Percentiles rank a stretch among this genome's conserved stretches.
Conservation (phyloP, 2,888 invertebrate genomes). For the Caenorhabditis uteleia region DNA sequence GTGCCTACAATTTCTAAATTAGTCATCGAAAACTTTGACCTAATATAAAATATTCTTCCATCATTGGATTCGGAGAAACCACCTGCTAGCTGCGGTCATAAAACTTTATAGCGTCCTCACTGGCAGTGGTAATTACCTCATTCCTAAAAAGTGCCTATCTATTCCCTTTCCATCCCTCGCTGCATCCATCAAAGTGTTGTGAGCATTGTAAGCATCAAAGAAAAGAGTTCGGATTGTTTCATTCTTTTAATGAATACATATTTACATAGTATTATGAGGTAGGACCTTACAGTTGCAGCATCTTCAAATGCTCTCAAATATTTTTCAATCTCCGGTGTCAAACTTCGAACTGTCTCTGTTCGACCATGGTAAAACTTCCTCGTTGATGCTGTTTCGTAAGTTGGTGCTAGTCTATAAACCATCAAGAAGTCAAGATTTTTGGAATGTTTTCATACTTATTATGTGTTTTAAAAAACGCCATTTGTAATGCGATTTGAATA, state of each 20-base stretch:
- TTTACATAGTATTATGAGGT: background rate
- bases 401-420: constrained; percentile 74
- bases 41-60: background rate
- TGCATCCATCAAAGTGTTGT: constrained; percentile 41
- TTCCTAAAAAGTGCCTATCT: constrained; percentile 44
- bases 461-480: constrained; percentile 75
- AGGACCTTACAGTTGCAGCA: constrained; percentile 15
- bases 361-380: constrained; percentile 76
- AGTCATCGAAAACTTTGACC: no score
- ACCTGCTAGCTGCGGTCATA: background rate
- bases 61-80: background rate
- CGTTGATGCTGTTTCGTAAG: constrained; percentile 77
- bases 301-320: constrained; percentile 23
- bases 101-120: no score
- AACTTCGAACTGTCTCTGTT: constrained; percentile 77
- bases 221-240: constrained; percentile 23
- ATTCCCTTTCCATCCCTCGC: constrained; percentile 40
- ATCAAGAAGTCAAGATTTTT: background rate
- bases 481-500: constrained; percentile 76
- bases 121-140: background rate
- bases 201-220: constrained; percentile 45
- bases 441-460: constrained; percentile 26
- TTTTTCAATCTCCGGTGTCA: constrained; percentile 72
- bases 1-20: constrained; percentile 13
- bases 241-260: constrained; percentile 12